Evolutionary conservation across 2,797 vertebrate species (phyloP).

Genomic region (Enteromius argenteus): DNA sequence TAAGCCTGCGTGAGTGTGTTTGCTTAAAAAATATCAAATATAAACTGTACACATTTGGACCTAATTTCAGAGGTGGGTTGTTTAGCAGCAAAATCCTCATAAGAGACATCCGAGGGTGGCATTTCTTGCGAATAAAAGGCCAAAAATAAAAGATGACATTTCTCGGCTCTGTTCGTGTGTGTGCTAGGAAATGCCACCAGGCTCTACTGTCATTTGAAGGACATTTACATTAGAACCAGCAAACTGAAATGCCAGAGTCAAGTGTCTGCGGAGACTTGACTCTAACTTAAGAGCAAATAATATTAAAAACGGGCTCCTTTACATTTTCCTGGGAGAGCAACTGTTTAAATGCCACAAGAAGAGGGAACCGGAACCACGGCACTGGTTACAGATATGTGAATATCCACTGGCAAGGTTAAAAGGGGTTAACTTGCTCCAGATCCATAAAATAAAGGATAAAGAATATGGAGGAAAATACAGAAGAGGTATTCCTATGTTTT

Average conservation of each 20-base stretch:
- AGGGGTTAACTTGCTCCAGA: slow-evolving; percentile 12
- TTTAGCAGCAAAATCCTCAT: slow-evolving; percentile 50
- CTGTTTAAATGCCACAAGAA: slow-evolving; percentile 28
- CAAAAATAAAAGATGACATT: slow-evolving; percentile 64
- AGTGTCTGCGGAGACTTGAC: slow-evolving; percentile 41
- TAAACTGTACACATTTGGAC: slow-evolving; percentile 35
- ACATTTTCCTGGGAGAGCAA: slow-evolving; percentile 20
- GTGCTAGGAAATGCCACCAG: slow-evolving; percentile 60
- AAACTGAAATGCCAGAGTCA: slow-evolving; percentile 50
- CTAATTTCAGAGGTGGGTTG: slow-evolving; percentile 44
- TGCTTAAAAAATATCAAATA: slow-evolving; percentile 23
- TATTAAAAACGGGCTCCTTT: slow-evolving; percentile 29
- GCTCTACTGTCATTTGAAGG: slow-evolving; percentile 56
- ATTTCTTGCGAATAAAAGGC: slow-evolving; percentile 58
- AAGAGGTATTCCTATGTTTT: neutral
- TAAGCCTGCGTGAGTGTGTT: slow-evolving; percentile 32
- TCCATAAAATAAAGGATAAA: slow-evolving; percentile 8
- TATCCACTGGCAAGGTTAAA: slow-evolving; percentile 17
- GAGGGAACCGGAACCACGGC: neutral
- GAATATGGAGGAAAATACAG: neutral
- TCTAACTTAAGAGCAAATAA: slow-evolving; percentile 45
- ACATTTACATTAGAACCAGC: slow-evolving; percentile 54
- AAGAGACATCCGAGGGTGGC: slow-evolving; percentile 51
- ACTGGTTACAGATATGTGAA: neutral
- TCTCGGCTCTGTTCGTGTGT: slow-evolving; percentile 56